Conservation (phyloP, 2,888 invertebrate species). For the Drosophila phalerata region DNA sequence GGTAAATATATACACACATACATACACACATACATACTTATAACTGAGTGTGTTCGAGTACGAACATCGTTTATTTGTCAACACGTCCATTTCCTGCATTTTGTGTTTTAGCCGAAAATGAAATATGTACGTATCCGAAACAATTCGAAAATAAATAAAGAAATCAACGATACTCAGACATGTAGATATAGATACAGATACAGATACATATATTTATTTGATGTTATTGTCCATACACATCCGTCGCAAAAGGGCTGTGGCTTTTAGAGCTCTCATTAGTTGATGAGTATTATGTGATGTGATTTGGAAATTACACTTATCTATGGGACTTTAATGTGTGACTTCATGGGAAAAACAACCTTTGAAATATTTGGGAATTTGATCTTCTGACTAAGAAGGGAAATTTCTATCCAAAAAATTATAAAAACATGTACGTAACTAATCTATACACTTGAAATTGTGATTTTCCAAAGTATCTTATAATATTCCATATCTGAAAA, state of each 20-base stretch:
- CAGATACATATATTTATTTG: conserved; percentile 20
- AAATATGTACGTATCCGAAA: conserved; percentile 63
- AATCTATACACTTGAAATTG: neutral
- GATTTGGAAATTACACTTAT: conserved; percentile 71
- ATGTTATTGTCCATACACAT: conserved; percentile 55
- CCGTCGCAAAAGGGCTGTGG: conserved; percentile 42
- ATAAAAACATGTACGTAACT: neutral
- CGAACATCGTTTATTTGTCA: conserved; percentile 75
- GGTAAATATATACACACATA: conserved; percentile 49
- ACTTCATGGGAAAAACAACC: conserved; percentile 54
- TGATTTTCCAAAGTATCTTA: neutral
- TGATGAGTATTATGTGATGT: conserved; percentile 52
- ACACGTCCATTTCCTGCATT: conserved; percentile 80
- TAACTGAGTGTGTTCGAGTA: conserved; percentile 28
- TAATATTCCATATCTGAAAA: too few relatives aligned
- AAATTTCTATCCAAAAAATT: conserved; percentile 8
- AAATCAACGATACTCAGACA: conserved; percentile 33
- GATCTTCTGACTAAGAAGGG: conserved; percentile 53
- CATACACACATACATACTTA: conserved; percentile 8
- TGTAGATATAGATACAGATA: neutral
- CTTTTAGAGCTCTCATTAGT: conserved; percentile 69
- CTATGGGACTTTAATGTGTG: conserved; percentile 35
- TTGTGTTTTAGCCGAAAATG: conserved; percentile 77
- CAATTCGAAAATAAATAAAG: conserved; percentile 76
- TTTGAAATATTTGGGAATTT: conserved; percentile 41